phyloP scores from a whole-genome alignment of 2,888 invertebrate genomes.

The Torymus aiolomorphi region DNA sequence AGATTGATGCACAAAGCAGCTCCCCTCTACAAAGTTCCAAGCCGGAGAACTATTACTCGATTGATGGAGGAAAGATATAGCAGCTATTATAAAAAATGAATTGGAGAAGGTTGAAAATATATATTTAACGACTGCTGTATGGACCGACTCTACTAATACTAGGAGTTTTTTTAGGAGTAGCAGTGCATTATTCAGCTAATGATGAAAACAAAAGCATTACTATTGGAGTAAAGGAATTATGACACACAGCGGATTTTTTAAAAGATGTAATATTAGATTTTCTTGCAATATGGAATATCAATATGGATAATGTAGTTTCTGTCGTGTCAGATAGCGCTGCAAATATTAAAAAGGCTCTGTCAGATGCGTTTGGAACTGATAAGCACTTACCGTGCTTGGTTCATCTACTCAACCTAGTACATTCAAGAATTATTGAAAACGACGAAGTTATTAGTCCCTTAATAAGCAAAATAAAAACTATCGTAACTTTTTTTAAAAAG shows the following conservation, averaged over 20 bases:
- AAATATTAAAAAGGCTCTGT: neutral
- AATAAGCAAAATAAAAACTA: neutral
- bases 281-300: no score
- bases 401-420: neutral
- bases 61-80: no score
- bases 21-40: no score
- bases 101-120: no score
- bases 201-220: neutral
- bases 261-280: no score
- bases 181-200: neutral
- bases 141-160: neutral
- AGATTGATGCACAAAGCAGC: no score
- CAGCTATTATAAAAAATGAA: no score
- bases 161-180: neutral
- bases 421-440: neutral
- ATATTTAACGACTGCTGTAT: conserved; percentile 24
- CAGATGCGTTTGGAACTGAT: neutral
- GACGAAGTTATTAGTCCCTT: neutral
- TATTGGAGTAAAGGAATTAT: neutral
- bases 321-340: no score
- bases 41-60: no score
- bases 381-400: neutral
- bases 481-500: neutral
- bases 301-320: no score
- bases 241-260: no score